These are phyloP conservation scores for Hiodon tergisus DNA, from an alignment of 2,113 vertebrate genomes.

Conservation along the genomic window DNA sequence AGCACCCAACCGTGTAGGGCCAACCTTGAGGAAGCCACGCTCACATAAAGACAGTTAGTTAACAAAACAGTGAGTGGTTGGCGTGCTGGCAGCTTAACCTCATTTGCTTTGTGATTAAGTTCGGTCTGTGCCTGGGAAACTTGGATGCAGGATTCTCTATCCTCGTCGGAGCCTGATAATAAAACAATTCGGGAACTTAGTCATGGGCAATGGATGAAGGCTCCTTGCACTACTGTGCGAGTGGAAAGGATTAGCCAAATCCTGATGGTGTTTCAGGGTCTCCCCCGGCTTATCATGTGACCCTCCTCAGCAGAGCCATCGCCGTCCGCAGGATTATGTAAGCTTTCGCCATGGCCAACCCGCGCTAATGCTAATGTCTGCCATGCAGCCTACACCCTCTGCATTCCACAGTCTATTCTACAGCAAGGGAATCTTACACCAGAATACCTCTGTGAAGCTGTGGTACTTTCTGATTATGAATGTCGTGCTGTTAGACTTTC, in stretches of 20 bases:
- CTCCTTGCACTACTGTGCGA: background rate
- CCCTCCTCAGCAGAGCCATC: slow-evolving; percentile 22
- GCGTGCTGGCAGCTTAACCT: too few species aligned
- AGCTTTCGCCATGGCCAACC: slow-evolving; percentile 34
- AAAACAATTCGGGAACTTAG: too few species aligned
- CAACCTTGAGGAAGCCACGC: too few species aligned
- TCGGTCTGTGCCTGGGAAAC: too few species aligned
- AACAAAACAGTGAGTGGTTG: too few species aligned
- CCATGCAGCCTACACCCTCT: too few species aligned
- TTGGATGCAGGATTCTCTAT: too few species aligned
- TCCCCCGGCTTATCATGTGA: slow-evolving; percentile 37
- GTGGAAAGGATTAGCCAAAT: slow-evolving; percentile 22
- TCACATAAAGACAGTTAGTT: too few species aligned
- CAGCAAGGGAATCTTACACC: slow-evolving; percentile 28
- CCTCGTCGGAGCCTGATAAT: too few species aligned
- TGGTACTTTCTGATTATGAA: slow-evolving; percentile 63
- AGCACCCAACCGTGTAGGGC: too few species aligned
- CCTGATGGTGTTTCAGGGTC: slow-evolving; percentile 38
- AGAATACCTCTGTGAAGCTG: slow-evolving; percentile 40
- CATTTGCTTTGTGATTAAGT: too few species aligned
- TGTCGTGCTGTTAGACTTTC: slow-evolving; percentile 36
- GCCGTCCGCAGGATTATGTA: background rate
- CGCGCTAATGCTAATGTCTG: slow-evolving; percentile 42
- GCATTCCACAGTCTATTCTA: slow-evolving; percentile 8
- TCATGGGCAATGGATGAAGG: too few species aligned